These are phyloP conservation scores for Chorisops tibialis DNA, from an alignment of 2,888 invertebrate genomes.

Conservation along the genomic window DNA sequence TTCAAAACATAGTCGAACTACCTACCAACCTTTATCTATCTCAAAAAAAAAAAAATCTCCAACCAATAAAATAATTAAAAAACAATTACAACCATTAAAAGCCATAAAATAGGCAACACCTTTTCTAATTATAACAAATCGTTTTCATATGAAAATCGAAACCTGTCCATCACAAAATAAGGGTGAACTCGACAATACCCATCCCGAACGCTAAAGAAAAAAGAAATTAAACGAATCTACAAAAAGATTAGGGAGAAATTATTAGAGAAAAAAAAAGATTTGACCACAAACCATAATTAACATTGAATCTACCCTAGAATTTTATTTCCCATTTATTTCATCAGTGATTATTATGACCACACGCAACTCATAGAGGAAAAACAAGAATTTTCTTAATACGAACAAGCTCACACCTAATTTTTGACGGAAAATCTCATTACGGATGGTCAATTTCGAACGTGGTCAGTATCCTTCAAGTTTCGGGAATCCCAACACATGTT, in stretches of 20 bases:
- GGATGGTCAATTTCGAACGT: slow-evolving; percentile 10
- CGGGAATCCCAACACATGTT: slow-evolving; percentile 17
- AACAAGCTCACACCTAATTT: no score
- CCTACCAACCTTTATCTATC: no score
- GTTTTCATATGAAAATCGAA: slow-evolving; percentile 28
- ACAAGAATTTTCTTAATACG: neutral
- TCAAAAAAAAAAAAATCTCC: no score
- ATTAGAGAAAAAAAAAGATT: no score
- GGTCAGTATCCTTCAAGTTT: slow-evolving; percentile 9
- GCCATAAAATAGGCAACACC: slow-evolving; percentile 23
- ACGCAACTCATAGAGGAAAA: slow-evolving; percentile 18
- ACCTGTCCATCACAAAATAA: neutral
- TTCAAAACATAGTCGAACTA: no score
- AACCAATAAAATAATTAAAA: no score
- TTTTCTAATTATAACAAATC: slow-evolving; percentile 32
- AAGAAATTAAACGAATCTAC: no score
- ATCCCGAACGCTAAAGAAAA: no score
- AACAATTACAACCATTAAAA: no score
- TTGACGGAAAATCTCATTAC: slow-evolving; percentile 7
- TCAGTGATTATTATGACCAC: slow-evolving; percentile 30
- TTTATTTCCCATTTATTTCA: slow-evolving; percentile 32
- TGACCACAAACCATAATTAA: slow-evolving; percentile 26
- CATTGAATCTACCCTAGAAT: slow-evolving; percentile 31
- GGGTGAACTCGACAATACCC: no score
- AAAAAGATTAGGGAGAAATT: no score